A percentile compares a stretch with the other conserved stretches of the same genome.
These are phyloP conservation scores for Dasyurus viverrinus DNA, from an alignment of 2,113 vertebrate species.

Conservation along the genomic window DNA sequence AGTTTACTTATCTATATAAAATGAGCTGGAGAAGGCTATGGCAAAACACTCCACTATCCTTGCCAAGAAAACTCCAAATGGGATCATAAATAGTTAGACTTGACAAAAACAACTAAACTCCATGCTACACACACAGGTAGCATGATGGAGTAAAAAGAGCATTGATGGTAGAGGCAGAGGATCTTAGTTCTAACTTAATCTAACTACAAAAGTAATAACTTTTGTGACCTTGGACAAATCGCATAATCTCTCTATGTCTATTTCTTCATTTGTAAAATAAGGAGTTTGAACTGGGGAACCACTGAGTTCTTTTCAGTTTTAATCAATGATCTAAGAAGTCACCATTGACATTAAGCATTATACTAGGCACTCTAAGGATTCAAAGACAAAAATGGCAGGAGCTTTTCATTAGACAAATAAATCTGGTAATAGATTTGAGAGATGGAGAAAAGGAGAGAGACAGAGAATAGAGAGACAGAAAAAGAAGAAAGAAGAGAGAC, in stretches of 20 bases:
- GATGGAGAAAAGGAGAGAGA: too few species aligned
- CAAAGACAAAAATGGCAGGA: neutral
- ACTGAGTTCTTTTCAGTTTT: neutral
- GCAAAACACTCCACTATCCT: too few species aligned
- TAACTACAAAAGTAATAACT: neutral
- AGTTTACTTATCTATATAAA: neutral
- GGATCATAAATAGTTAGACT: too few species aligned
- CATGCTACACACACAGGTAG: neutral
- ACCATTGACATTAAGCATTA: neutral
- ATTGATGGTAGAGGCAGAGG: neutral
- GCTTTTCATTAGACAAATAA: neutral
- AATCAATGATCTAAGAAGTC: neutral
- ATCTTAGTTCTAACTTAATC: neutral
- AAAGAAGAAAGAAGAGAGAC: too few species aligned
- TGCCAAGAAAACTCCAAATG: too few species aligned
- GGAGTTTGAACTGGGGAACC: neutral
- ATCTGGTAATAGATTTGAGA: neutral
- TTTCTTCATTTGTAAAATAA: constrained; percentile 35
- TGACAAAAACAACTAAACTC: too few species aligned
- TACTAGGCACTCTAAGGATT: neutral
- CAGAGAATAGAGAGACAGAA: too few species aligned
- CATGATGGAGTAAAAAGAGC: neutral
- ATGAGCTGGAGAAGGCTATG: too few species aligned
- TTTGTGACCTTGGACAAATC: neutral
- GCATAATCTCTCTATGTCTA: neutral